A percentile compares a stretch with the other conserved stretches of the same genome.
Evolutionary conservation across 2,113 vertebrate genomes (phyloP).

Genomic region (Hystrix brachyura): DNA sequence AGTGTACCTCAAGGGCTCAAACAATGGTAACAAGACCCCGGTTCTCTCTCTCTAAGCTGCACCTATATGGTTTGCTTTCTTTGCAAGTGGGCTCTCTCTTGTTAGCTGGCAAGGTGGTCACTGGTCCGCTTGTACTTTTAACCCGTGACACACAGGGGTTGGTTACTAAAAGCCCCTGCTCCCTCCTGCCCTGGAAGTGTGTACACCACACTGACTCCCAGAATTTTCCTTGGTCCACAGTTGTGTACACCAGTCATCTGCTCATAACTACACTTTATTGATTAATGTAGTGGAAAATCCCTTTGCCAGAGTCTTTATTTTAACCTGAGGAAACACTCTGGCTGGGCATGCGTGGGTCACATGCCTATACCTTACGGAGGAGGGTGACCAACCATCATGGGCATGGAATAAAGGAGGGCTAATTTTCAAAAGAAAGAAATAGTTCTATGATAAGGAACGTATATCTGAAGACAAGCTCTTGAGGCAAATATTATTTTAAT

Average conservation of each 20-base stretch:
- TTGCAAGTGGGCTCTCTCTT: not conserved
- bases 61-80: not conserved
- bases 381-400: not conserved
- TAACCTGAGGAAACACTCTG: not conserved
- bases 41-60: not conserved
- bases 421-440: constrained; percentile 3
- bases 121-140: not conserved
- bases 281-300: not conserved
- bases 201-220: not conserved
- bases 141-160: not conserved
- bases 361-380: not conserved
- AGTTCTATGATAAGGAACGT: not conserved
- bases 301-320: not conserved
- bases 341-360: not conserved
- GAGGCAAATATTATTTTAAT: not conserved
- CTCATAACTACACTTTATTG: not conserved
- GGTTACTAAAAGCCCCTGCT: not conserved
- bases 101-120: not conserved
- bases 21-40: fast-evolving
- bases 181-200: not conserved
- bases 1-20: not conserved
- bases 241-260: not conserved
- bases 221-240: not conserved
- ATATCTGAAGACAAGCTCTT: not conserved
- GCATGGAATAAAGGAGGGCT: not conserved